Conservation (phyloP, 92 coral and sea anemone genomes). For the Palythoa caribaeorum region DNA sequence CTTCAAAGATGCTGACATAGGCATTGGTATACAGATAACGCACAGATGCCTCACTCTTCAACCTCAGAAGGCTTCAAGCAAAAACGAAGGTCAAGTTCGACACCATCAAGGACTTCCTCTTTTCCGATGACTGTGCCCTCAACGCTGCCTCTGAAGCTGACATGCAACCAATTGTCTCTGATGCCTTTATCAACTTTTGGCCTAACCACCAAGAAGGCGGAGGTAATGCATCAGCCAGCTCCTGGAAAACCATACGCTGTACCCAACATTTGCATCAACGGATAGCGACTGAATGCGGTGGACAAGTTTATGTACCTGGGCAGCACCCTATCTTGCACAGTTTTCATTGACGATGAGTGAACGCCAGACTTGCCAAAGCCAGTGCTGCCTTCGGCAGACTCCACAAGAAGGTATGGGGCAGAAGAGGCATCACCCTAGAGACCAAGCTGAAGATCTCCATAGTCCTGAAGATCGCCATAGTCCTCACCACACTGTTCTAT, state of each 20-base stretch:
- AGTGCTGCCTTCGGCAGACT: background rate
- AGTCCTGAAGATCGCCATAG: background rate
- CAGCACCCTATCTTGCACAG: background rate
- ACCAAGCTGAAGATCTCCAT: background rate
- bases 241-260: conserved; percentile 7
- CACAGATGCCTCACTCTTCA: conserved; percentile 4
- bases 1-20: background rate
- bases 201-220: background rate
- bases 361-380: background rate
- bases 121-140: background rate
- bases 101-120: background rate
- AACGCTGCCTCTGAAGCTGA: background rate
- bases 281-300: background rate
- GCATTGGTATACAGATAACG: background rate
- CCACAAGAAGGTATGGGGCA: background rate
- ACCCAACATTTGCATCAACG: background rate
- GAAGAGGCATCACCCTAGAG: background rate
- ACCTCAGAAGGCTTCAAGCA: background rate
- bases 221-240: conserved; percentile 8
- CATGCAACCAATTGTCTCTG: background rate
- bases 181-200: background rate
- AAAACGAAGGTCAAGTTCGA: background rate
- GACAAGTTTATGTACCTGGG: background rate
- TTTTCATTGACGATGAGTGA: background rate
- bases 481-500: background rate